A percentile compares a stretch with the other conserved stretches of the same genome.
Evolutionary conservation across 2,888 invertebrate genomes (phyloP).

Genomic region (Fissipunctia ypsillon): DNA sequence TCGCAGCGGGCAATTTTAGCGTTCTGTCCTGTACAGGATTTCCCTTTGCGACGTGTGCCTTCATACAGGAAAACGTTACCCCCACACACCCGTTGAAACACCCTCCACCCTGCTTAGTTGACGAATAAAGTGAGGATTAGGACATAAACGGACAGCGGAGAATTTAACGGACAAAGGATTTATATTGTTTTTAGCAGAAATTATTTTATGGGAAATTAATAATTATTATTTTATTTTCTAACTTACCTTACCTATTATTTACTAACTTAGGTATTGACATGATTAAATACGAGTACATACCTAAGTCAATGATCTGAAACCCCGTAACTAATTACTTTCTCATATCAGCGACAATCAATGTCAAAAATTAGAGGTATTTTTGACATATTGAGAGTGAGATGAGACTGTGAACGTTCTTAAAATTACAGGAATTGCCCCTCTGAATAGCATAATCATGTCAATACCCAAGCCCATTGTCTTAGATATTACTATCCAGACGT

Average conservation of each 20-base stretch:
- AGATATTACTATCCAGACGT: no score
- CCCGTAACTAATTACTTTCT: no score
- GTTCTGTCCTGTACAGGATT: conserved; percentile 90
- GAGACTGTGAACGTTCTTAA: no score
- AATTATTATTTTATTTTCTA: not conserved
- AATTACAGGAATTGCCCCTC: no score
- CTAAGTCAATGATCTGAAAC: no score
- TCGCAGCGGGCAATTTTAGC: conserved; percentile 88
- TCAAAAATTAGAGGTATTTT: no score
- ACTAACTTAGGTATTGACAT: not conserved
- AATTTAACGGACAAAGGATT: conserved; percentile 18
- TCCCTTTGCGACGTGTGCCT: conserved; percentile 90
- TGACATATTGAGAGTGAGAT: no score
- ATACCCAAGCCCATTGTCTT: no score
- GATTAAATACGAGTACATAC: no score
- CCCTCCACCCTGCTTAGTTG: conserved; percentile 85
- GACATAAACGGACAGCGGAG: conserved; percentile 60
- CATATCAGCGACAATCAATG: no score
- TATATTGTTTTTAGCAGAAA: not conserved
- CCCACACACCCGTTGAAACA: conserved; percentile 74
- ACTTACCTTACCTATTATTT: not conserved
- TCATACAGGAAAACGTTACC: conserved; percentile 89
- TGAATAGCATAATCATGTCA: no score
- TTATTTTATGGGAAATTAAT: not conserved
- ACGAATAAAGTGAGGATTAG: conserved; percentile 76